phyloP scores from a whole-genome alignment of 2,888 invertebrate genomes.

The Pseudococcus jackbeardsleyi region DNA sequence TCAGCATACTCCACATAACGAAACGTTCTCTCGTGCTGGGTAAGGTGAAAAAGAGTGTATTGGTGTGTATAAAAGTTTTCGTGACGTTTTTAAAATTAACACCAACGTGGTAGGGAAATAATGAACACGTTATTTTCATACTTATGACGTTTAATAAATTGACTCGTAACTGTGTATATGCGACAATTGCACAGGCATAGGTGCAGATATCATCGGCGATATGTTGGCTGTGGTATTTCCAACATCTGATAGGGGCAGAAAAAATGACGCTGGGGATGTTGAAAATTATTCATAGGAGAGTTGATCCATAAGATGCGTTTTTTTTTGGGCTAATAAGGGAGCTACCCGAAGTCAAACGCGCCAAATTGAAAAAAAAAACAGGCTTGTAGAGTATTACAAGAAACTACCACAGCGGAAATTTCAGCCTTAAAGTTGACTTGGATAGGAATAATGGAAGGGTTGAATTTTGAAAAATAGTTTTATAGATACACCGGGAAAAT shows the following conservation, averaged over 20 bases:
- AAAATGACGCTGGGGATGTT: neutral
- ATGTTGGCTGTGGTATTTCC: neutral
- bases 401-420: too few species aligned
- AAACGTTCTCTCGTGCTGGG: neutral
- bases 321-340: too few species aligned
- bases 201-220: neutral
- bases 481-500: too few species aligned
- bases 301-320: neutral
- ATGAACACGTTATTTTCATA: slow-evolving; percentile 7
- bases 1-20: neutral
- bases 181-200: neutral
- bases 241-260: neutral
- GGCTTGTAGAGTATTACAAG: too few species aligned
- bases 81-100: slow-evolving; percentile 40
- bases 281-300: neutral
- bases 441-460: too few species aligned
- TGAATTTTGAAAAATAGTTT: too few species aligned
- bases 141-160: slow-evolving; percentile 27
- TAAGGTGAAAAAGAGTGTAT: neutral
- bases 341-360: too few species aligned
- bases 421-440: too few species aligned
- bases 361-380: too few species aligned
- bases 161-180: neutral
- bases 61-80: slow-evolving; percentile 18
- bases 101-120: neutral